Conservation (phyloP, 53 echinoderm and acorn worm genomes). For the Mesocentrotus franciscanus region DNA sequence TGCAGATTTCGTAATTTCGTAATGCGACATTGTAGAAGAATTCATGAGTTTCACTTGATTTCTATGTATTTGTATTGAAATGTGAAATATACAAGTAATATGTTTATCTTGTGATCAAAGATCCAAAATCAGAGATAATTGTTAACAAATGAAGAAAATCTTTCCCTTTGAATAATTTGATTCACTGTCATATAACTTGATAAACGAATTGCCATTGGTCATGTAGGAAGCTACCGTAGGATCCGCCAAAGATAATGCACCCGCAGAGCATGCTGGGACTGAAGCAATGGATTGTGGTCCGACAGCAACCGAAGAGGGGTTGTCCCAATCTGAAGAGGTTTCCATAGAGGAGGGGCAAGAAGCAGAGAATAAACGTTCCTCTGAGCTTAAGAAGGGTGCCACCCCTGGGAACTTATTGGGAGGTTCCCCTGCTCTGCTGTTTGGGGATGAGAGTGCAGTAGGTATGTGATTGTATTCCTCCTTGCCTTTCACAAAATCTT, state of each 20-base stretch:
- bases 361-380: not conserved
- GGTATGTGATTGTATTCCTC: not conserved
- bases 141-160: too few relatives aligned
- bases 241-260: not conserved
- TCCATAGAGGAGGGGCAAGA: not conserved
- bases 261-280: slow-evolving; percentile 46
- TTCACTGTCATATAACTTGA: too few relatives aligned
- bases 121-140: too few relatives aligned
- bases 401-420: slow-evolving; percentile 94
- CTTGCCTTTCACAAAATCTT: not conserved
- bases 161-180: too few relatives aligned
- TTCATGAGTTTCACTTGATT: too few relatives aligned
- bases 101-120: too few relatives aligned
- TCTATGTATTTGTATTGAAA: too few relatives aligned
- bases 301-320: not conserved
- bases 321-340: not conserved
- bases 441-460: slow-evolving; percentile 58
- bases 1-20: too few relatives aligned
- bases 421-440: slow-evolving; percentile 85
- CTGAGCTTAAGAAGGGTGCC: slow-evolving; percentile 80
- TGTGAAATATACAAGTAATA: too few relatives aligned
- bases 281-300: slow-evolving; percentile 62
- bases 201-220: too few relatives aligned
- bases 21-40: too few relatives aligned
- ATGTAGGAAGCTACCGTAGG: not conserved